Evolutionary conservation across 2,113 vertebrate species (phyloP).

Genomic region (Seriola dumerili): DNA sequence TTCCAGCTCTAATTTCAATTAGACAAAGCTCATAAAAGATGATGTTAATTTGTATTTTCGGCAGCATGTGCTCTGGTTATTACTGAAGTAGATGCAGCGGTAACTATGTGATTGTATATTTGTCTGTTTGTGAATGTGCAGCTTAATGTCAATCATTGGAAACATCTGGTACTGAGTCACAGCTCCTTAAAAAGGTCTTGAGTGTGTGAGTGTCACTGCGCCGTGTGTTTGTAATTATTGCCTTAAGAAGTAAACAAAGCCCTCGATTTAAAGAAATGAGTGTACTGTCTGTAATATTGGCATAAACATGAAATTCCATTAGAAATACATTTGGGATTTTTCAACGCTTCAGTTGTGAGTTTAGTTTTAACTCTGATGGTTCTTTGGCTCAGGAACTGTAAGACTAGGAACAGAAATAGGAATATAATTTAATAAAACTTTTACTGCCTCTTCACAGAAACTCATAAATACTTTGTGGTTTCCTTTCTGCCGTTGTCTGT

Average conservation of each 20-base stretch:
- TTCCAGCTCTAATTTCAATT: not conserved
- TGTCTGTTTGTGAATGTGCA: not conserved
- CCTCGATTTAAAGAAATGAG: not conserved
- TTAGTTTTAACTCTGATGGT: not conserved
- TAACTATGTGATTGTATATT: not conserved
- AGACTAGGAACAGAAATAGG: not conserved
- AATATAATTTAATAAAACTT: not conserved
- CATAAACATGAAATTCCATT: not conserved
- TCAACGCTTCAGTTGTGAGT: not conserved
- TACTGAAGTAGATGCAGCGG: not conserved
- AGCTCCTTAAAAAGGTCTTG: not conserved
- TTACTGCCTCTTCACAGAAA: not conserved
- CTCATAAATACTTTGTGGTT: not conserved
- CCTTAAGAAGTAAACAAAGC: not conserved
- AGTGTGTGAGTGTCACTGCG: not conserved
- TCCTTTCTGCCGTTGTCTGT: not conserved
- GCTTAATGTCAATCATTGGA: not conserved
- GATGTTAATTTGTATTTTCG: not conserved
- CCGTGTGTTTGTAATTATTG: not conserved
- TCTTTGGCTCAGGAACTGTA: not conserved
- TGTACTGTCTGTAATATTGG: not conserved
- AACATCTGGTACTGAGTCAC: conserved; percentile 6
- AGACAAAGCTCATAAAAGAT: not conserved
- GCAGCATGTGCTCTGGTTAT: not conserved
- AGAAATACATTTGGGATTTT: not conserved